These are phyloP conservation scores for Gobiocypris rarus DNA, from an alignment of 2,113 vertebrate species.

Conservation along the genomic window DNA sequence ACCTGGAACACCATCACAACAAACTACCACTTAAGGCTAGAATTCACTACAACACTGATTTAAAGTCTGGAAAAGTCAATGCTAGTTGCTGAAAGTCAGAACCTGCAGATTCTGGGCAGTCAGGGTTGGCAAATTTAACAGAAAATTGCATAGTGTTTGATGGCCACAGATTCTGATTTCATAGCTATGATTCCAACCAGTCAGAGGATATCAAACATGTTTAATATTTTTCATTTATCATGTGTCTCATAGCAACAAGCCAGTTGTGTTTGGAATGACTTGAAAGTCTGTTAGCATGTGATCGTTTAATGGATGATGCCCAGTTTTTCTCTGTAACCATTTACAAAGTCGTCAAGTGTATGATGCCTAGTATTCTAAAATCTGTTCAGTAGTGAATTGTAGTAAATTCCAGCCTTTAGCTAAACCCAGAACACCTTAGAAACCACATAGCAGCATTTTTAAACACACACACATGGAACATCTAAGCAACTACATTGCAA, in stretches of 20 bases:
- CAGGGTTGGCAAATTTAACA: neutral
- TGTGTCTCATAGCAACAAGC: neutral
- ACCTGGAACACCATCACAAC: neutral
- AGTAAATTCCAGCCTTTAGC: neutral
- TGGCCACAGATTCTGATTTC: neutral
- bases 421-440: neutral
- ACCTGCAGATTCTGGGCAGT: neutral
- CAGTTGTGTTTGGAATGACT: neutral
- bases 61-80: neutral
- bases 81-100: neutral
- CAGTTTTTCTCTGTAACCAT: neutral
- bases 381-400: neutral
- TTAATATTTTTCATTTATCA: neutral
- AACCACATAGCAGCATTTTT: too few relatives aligned
- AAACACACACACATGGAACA: too few relatives aligned
- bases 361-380: neutral
- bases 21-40: neutral
- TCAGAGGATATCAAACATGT: neutral
- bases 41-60: neutral
- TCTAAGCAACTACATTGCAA: too few relatives aligned
- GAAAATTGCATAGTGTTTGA: neutral
- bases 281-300: neutral
- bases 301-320: neutral
- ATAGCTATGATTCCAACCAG: neutral
- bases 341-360: neutral